Conservation (phyloP, 1,140 invertebrate species). For the Euura lappo region DNA sequence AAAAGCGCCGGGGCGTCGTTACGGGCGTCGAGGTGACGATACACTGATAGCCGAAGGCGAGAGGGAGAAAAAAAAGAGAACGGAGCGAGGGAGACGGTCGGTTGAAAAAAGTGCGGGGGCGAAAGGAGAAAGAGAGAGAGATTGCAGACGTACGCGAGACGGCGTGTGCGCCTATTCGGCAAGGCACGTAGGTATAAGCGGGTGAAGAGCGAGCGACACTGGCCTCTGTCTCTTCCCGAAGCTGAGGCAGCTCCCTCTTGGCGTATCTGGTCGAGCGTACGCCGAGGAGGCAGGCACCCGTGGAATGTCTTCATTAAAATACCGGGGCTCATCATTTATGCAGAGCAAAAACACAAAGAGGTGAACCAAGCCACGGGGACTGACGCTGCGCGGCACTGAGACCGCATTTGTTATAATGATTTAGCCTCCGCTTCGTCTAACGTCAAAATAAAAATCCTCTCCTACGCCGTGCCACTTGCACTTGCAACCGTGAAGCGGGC, state of each 20-base stretch:
- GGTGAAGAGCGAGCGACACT: not conserved
- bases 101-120: conserved; percentile 6
- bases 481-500: too few relatives aligned
- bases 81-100: not conserved
- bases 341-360: conserved; percentile 50
- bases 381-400: conserved; percentile 6
- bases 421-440: not conserved
- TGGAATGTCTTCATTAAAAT: conserved; percentile 55
- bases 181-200: not conserved
- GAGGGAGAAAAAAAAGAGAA: not conserved
- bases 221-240: conserved; percentile 9
- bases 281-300: conserved; percentile 41
- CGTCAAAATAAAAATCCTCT: not conserved
- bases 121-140: not conserved
- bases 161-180: conserved; percentile 1
- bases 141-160: conserved; percentile 4
- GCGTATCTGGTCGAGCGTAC: conserved; percentile 18
- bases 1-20: not conserved
- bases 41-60: not conserved
- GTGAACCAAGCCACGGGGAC: conserved; percentile 18
- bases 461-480: not conserved
- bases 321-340: conserved; percentile 51
- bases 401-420: conserved; percentile 5
- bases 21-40: conserved; percentile 2
- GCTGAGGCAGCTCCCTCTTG: not conserved